A percentile compares a stretch with the other conserved stretches of the same genome.
Evolutionary conservation across 2,797 vertebrate genomes (phyloP).

Genomic region (Hippocampus kuda): DNA sequence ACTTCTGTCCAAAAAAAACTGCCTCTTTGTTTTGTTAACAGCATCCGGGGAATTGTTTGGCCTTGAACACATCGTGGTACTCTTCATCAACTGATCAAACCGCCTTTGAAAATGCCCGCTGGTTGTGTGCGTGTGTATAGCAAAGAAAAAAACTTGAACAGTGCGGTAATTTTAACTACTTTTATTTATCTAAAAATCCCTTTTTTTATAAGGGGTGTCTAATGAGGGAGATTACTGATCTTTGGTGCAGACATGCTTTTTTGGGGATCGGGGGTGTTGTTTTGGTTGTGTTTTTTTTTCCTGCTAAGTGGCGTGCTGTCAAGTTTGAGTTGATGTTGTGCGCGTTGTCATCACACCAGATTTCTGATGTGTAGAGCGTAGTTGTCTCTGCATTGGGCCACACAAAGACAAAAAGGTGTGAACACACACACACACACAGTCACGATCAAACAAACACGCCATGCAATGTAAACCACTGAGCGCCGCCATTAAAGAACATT

Average conservation of each 20-base stretch:
- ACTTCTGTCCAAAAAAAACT: constrained; percentile 50
- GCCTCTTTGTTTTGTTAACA: constrained; percentile 61
- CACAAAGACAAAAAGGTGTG: constrained; percentile 61
- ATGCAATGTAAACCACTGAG: constrained; percentile 63
- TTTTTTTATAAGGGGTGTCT: constrained; percentile 23
- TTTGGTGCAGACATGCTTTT: constrained; percentile 54
- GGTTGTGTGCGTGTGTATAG: constrained; percentile 48
- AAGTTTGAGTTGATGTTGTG: constrained; percentile 34
- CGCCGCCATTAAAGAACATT: constrained; percentile 65
- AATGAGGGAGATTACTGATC: constrained; percentile 28
- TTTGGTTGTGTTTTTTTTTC: constrained; percentile 26
- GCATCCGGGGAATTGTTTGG: constrained; percentile 48
- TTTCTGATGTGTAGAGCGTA: constrained; percentile 73
- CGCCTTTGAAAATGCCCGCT: constrained; percentile 55
- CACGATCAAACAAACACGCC: constrained; percentile 53
- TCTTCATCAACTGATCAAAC: constrained; percentile 59
- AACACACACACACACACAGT: constrained; percentile 61
- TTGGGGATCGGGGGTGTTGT: neutral
- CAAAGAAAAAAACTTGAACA: constrained; percentile 12
- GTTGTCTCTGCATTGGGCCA: constrained; percentile 72
- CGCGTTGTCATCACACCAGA: constrained; percentile 58
- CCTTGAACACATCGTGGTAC: constrained; percentile 67
- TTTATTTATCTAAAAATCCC: constrained; percentile 34
- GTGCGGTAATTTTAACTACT: constrained; percentile 44
- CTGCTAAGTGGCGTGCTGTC: constrained; percentile 30